Evolutionary conservation across 2,113 vertebrate species (phyloP).

Genomic region (Eonycteris spelaea): DNA sequence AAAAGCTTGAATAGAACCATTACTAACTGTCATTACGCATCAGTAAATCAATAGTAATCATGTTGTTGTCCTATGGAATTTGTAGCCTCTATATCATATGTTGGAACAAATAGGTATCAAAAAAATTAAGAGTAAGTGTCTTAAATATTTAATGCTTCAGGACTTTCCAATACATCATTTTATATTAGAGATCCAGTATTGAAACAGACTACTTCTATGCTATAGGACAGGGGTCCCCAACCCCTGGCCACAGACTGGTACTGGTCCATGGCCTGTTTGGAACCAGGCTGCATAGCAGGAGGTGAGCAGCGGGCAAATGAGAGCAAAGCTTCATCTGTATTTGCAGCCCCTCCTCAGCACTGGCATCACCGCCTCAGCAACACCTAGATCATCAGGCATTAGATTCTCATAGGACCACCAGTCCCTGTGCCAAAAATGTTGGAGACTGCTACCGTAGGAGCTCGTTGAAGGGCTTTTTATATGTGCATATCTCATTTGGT

Average conservation of each 20-base stretch:
- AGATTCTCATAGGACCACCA: too few species aligned
- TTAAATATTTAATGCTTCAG: background rate
- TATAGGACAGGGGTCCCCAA: background rate
- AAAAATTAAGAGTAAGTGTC: too few species aligned
- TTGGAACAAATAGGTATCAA: background rate
- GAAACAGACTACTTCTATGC: background rate
- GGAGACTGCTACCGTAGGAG: background rate
- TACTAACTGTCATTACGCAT: background rate
- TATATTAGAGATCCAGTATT: background rate
- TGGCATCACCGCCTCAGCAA: too few species aligned
- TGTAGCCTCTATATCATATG: background rate
- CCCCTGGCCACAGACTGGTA: too few species aligned
- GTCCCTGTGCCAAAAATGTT: too few species aligned
- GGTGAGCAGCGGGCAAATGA: too few species aligned
- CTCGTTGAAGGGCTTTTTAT: background rate
- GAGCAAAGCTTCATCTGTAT: too few species aligned
- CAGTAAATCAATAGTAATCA: background rate
- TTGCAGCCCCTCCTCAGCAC: too few species aligned
- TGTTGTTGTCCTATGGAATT: background rate
- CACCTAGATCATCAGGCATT: too few species aligned
- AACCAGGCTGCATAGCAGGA: too few species aligned
- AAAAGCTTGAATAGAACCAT: background rate
- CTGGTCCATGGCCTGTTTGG: too few species aligned
- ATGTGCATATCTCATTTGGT: background rate
- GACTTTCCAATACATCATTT: background rate